phyloP scores from a whole-genome alignment of 2,797 vertebrate species.

The Schizopygopsis pylzovi region DNA sequence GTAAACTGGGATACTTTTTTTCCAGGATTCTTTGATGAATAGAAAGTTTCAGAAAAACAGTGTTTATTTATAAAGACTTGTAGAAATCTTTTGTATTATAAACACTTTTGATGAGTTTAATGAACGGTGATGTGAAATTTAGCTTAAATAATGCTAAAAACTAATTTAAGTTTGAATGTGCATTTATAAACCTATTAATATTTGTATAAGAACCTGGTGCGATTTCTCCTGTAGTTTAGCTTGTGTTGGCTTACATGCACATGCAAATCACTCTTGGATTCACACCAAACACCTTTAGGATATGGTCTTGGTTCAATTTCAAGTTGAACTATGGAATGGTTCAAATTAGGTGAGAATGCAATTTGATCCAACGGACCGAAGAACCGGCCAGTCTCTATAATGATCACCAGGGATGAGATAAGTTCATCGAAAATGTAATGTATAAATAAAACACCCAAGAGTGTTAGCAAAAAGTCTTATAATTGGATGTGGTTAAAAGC shows the following conservation, averaged over 20 bases:
- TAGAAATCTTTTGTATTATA: neutral
- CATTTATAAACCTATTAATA: neutral
- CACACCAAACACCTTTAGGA: neutral
- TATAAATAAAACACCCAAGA: neutral
- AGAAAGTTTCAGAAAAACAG: too few relatives aligned
- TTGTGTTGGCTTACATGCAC: neutral
- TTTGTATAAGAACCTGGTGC: too few relatives aligned
- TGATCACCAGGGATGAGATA: neutral
- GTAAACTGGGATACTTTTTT: neutral
- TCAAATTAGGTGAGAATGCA: neutral
- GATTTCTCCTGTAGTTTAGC: neutral
- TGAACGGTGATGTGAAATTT: neutral
- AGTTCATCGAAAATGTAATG: neutral
- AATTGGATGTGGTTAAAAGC: neutral
- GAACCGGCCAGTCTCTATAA: neutral
- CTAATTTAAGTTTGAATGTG: neutral
- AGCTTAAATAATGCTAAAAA: neutral
- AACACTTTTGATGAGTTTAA: neutral
- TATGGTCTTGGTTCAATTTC: neutral
- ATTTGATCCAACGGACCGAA: neutral
- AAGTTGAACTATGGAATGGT: neutral
- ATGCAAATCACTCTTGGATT: neutral
- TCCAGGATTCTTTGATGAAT: neutral
- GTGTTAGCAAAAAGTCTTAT: neutral
- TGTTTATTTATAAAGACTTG: neutral